Evolutionary conservation across 2,888 invertebrate species (phyloP).

Genomic region (Ormyrus rosae): DNA sequence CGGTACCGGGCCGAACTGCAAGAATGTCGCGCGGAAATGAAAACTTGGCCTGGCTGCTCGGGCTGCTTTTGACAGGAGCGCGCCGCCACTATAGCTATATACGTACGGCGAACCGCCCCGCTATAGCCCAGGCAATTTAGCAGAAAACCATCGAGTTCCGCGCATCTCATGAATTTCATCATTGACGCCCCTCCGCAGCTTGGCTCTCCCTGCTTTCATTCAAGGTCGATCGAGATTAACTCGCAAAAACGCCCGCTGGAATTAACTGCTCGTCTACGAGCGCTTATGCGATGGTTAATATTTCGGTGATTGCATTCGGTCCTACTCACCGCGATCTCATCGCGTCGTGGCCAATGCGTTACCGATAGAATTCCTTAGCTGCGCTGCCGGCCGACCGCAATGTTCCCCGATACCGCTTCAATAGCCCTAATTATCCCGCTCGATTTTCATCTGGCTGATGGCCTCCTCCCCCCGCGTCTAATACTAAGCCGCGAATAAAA

Average conservation of each 20-base stretch:
- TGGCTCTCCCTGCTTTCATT: constrained; percentile 43
- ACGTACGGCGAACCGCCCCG: too few species aligned
- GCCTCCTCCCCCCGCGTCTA: too few species aligned
- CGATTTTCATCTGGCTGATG: neutral
- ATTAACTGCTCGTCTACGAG: too few species aligned
- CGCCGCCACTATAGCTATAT: too few species aligned
- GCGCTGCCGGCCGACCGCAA: neutral
- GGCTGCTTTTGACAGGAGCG: neutral
- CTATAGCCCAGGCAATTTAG: too few species aligned
- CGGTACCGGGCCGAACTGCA: constrained; percentile 30
- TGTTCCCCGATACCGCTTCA: neutral
- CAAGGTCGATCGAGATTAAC: too few species aligned
- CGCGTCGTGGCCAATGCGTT: too few species aligned
- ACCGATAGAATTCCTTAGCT: neutral
- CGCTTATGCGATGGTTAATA: too few species aligned
- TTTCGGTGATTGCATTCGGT: too few species aligned
- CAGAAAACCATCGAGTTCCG: neutral
- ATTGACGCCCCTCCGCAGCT: neutral
- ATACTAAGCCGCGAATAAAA: too few species aligned
- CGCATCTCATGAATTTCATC: constrained; percentile 24
- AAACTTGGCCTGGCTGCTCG: constrained; percentile 46
- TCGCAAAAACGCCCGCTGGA: too few species aligned
- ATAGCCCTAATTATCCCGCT: neutral
- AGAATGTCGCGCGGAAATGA: constrained; percentile 58
- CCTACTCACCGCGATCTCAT: too few species aligned